A percentile compares a stretch with the other conserved stretches of the same genome.
phyloP scores from a whole-genome alignment of 2,113 vertebrate genomes.

The Peromyscus leucopus region DNA sequence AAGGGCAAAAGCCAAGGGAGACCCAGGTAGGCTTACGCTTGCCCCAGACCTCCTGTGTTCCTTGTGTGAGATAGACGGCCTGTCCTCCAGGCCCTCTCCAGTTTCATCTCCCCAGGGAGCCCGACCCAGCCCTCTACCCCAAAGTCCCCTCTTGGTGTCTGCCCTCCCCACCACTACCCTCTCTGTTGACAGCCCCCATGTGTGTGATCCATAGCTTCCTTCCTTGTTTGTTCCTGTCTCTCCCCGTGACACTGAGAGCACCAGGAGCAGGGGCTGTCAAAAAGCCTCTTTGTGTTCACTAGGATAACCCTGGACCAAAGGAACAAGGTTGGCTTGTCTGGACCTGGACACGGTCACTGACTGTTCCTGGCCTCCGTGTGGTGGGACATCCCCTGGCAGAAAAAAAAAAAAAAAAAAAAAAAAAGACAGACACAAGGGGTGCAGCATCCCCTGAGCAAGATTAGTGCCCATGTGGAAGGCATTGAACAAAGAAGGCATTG shows the following conservation, averaged over 20 bases:
- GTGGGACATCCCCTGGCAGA: conserved; percentile 33
- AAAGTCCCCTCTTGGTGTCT: not conserved
- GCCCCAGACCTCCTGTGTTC: not conserved
- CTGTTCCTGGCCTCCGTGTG: not conserved
- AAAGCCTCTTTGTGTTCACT: conserved; percentile 60
- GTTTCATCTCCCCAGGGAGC: not conserved
- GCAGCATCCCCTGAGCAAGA: not conserved
- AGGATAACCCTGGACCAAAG: not conserved
- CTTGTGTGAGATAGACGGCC: not conserved
- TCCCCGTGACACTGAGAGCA: conserved; percentile 12
- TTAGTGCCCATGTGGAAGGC: conserved; percentile 10
- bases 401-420: not conserved
- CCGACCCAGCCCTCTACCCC: not conserved
- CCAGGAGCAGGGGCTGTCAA: conserved; percentile 19
- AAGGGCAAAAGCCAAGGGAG: not conserved
- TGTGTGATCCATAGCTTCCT: not conserved
- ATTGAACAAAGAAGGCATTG: conserved; percentile 33
- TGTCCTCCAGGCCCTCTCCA: not conserved
- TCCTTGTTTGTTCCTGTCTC: not conserved
- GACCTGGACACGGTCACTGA: not conserved
- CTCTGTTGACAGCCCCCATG: not conserved
- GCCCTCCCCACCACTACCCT: accelerated
- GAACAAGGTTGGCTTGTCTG: conserved; percentile 61
- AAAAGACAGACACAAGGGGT: not conserved
- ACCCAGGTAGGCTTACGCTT: not conserved